Evolutionary conservation across 2,888 invertebrate genomes (phyloP).

Genomic region (Patella ulyssiponensis): DNA sequence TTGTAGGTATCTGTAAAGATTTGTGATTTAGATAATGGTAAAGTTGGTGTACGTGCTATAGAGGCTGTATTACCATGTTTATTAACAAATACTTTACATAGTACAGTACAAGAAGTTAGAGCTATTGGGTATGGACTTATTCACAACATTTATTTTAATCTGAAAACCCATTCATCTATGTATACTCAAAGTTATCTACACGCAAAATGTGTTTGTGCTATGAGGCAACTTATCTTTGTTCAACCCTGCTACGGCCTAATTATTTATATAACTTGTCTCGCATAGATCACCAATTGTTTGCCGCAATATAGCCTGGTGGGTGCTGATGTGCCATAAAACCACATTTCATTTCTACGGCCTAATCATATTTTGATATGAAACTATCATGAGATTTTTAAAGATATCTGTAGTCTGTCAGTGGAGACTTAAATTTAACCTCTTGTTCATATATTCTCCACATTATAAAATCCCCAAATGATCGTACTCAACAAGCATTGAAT

Average conservation of each 20-base stretch:
- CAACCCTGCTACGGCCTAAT: not conserved
- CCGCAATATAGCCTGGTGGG: too few species aligned
- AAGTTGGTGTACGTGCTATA: conserved; percentile 66
- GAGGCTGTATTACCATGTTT: conserved; percentile 82
- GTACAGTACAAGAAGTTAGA: conserved; percentile 84
- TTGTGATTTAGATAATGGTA: conserved; percentile 70
- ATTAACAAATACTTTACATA: conserved; percentile 84
- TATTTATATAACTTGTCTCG: too few species aligned
- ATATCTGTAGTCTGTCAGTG: too few species aligned
- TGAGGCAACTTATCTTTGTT: not conserved
- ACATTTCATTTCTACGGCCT: too few species aligned
- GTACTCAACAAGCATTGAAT: too few species aligned
- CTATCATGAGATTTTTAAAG: too few species aligned
- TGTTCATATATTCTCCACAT: too few species aligned
- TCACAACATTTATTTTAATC: not conserved
- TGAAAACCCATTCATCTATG: not conserved
- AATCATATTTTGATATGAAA: too few species aligned
- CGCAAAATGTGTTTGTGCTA: not conserved
- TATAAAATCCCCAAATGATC: too few species aligned
- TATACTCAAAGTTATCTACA: not conserved
- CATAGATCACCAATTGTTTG: too few species aligned
- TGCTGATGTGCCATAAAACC: too few species aligned
- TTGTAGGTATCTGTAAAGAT: conserved; percentile 68
- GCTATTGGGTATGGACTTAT: conserved; percentile 78
- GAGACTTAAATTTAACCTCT: too few species aligned